A percentile compares a stretch with the other conserved stretches of the same genome.
These are phyloP conservation scores for Salpingus planirostris DNA, from an alignment of 2,888 invertebrate species.

Conservation along the genomic window DNA sequence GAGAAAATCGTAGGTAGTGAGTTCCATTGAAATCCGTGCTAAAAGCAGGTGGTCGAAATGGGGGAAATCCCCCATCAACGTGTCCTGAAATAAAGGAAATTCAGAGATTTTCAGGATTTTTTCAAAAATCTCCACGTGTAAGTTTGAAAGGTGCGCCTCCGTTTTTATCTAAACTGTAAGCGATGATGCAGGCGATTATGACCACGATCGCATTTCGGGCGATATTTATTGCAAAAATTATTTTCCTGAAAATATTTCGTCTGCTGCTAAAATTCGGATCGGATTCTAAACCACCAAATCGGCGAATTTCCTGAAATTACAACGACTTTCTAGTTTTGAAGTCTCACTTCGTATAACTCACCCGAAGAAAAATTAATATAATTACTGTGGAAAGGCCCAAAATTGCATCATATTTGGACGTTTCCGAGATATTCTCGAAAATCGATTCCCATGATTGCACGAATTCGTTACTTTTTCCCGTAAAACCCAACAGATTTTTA, in stretches of 20 bases:
- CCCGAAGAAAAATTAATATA: conserved; percentile 54
- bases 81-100: conserved; percentile 17
- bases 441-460: conserved; percentile 53
- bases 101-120: neutral
- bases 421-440: conserved; percentile 52
- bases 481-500: conserved; percentile 61
- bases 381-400: conserved; percentile 57
- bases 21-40: conserved; percentile 49
- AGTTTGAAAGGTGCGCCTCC: conserved; percentile 59
- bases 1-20: conserved; percentile 44
- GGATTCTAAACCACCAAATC: conserved; percentile 25
- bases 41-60: conserved; percentile 61
- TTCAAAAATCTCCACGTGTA: conserved; percentile 37
- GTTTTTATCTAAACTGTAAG: conserved; percentile 47
- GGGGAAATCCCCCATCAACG: conserved; percentile 59
- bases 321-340: neutral
- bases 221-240: conserved; percentile 55
- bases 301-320: neutral
- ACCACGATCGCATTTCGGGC: conserved; percentile 78
- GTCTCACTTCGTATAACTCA: conserved; percentile 25
- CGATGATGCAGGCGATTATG: conserved; percentile 55
- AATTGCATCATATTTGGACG: conserved; percentile 55
- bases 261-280: conserved; percentile 34
- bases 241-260: conserved; percentile 41
- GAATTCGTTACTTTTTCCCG: conserved; percentile 55